Conservation (phyloP, 2,113 vertebrate genomes). For the Calidris pygmaea region DNA sequence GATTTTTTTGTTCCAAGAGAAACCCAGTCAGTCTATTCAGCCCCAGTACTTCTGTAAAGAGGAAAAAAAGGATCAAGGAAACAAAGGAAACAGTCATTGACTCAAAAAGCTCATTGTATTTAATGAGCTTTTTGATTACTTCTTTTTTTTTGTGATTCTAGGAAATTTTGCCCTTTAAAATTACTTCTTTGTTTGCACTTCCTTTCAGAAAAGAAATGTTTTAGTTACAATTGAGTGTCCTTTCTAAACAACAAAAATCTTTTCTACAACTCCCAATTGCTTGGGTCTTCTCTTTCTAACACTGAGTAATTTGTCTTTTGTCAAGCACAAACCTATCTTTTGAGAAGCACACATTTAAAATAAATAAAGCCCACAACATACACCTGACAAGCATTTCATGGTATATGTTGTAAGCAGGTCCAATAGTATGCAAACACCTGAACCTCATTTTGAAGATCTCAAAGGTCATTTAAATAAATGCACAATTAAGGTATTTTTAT, state of each 20-base stretch:
- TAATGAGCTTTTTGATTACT: neutral
- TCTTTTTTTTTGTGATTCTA: neutral
- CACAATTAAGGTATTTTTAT: slow-evolving; percentile 48
- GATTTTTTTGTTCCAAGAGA: neutral
- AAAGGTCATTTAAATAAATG: slow-evolving; percentile 44
- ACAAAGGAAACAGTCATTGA: neutral
- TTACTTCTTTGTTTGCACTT: neutral
- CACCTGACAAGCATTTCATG: neutral
- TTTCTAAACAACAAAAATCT: neutral
- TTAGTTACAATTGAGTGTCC: neutral
- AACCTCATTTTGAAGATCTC: slow-evolving; percentile 49
- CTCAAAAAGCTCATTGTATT: neutral
- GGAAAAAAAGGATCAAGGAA: neutral
- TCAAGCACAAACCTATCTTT: neutral
- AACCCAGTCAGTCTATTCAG: neutral
- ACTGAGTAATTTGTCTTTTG: neutral
- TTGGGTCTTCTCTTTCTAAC: neutral
- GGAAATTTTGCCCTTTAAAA: neutral
- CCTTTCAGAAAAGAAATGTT: neutral
- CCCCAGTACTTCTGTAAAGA: neutral
- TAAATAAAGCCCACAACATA: neutral
- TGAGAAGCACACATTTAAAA: neutral
- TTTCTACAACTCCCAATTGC: neutral
- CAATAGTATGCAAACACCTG: neutral
- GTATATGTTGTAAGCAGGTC: neutral